Evolutionary conservation across 2,888 invertebrate genomes (phyloP), one percentile per base, ranked within the genome.

Genomic region (Nineta flava): DNA sequence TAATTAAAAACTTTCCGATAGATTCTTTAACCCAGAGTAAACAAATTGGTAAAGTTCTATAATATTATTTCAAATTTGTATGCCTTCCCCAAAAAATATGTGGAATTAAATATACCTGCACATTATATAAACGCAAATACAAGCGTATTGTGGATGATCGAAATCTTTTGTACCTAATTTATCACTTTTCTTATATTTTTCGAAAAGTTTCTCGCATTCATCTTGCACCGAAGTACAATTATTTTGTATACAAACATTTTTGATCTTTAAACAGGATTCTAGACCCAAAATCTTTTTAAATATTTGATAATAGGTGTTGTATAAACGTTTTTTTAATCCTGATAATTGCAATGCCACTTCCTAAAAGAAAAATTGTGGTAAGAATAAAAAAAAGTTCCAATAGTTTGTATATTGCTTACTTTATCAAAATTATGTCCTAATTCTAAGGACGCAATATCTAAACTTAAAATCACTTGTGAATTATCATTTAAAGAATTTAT

Each of bases 121-220:
- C 19, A 79, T 77, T 54, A 77, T 75, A 58, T 70, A 76, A 0
- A 80, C 75, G 2, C 80, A 75, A 70, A 77, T 77, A 45, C 77
- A 73, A 1, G 73, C 69, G 64, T 80, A 81, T 55, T 81, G 81
- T 0, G 80, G 80, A 57, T 81, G 72, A 46, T 65, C 68, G 16
- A 75, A 58, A 58, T 81, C 75, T 17, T 72, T 59, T 53, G 69
- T 68, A 65, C 74, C 73, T 57, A 68, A 62, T 54, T 70, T 71
- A 50, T 72, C 62, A 31, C 62, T 60, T 34, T 61, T 66, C 55
- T 68, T 69, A 55, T 76, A 81, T 42, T 71, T 65, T 0, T 68
- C 59, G 1, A 79, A 61, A 35, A 81, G 70, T 34, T 68, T 68
- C 38, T 73, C 71, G 1, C 80, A 77, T 9, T 74, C 62, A 7